phyloP scores from a whole-genome alignment of 1,140 invertebrate genomes.

The Drosophila repletoides region DNA sequence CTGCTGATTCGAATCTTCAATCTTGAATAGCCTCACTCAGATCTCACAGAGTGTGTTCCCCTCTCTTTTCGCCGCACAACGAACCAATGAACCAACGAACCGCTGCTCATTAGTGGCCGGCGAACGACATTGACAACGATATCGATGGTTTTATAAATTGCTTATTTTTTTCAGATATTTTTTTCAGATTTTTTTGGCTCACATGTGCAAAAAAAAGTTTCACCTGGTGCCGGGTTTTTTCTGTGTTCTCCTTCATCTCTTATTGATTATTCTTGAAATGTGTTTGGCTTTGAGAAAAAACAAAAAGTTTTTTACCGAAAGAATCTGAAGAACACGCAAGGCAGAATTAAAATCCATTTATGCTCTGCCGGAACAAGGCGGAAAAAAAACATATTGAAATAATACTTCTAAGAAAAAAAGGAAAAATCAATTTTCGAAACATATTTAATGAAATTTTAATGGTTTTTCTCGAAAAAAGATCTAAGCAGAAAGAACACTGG shows the following conservation, averaged over 20 bases:
- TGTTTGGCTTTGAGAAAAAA: constrained; percentile 48
- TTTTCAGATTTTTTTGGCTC: constrained; percentile 8
- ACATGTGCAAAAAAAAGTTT: constrained; percentile 31
- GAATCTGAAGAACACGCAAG: constrained; percentile 4
- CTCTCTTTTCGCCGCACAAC: no score
- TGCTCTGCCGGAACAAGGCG: constrained; percentile 1
- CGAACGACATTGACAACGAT: constrained; percentile 41
- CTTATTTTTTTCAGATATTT: constrained; percentile 11
- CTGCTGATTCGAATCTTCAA: constrained; percentile 36
- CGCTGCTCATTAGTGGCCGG: constrained; percentile 45
- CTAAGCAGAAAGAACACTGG: background rate
- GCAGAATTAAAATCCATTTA: constrained; percentile 47
- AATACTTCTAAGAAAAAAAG: constrained; percentile 17
- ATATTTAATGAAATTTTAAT: constrained; percentile 1
- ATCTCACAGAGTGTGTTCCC: background rate
- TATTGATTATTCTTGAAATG: constrained; percentile 20
- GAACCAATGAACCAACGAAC: no score
- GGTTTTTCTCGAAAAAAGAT: background rate
- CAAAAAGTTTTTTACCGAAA: constrained; percentile 6
- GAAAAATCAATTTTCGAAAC: constrained; percentile 1
- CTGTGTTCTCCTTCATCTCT: background rate
- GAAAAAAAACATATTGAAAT: constrained; percentile 2
- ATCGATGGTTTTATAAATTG: constrained; percentile 44
- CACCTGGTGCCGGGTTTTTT: background rate
- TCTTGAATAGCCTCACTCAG: background rate